Base-by-base conservation (phyloP, 2,797 vertebrate genomes). In the Anguilla anguilla region DNA sequence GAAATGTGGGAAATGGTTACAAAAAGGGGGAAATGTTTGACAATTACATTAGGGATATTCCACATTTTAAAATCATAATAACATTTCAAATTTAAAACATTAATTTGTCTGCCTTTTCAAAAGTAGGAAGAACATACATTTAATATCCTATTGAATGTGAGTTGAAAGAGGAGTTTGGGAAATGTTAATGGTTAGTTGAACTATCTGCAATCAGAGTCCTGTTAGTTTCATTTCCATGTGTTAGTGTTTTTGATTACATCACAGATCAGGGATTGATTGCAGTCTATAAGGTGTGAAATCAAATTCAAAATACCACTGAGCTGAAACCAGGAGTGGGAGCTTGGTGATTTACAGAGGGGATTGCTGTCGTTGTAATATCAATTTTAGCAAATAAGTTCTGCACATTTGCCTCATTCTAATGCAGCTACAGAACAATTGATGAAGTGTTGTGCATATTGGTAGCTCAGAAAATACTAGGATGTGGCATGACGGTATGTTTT, bases 321-420 rank as follows among this genome's bases (percentile, higher is more conserved):
- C 53, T 86, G 87, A 90, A 87, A 90, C 55, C 61, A 64, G 85
- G 86, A 87, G 57, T 87, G 87, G 83, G 72, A 49, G 53, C 64
- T 81, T 83, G 72, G 81, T 67, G 85, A 43, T 84, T 83, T 39
- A 43, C 11, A 22, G 86, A 84, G 51, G 85, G 69, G 19, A 86
- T 49, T 51, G 81, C 83, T 87, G n/a, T 67, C 88, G 89, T 93
- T 93, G 92, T 87, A 88, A 92, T 94, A 95, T 95, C 93, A 95
- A 96, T 95, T 94, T 90, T 91, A 93, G 89, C 94, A 94, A 93
- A 95, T 96, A 94, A 94, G 94, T 94, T 95, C 92, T 92, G 93
- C 94, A 92, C 92, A 93, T 90, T 91, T 92, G 91, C 91, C 89
- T 28, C 22, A 69, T 28, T 69, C 2, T 69, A 6, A 79, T 46